Percentiles rank a stretch among this genome's conserved stretches.
These are phyloP conservation scores for Eumerus sabulonum DNA, from an alignment of 2,888 invertebrate species.

Conservation along the genomic window DNA sequence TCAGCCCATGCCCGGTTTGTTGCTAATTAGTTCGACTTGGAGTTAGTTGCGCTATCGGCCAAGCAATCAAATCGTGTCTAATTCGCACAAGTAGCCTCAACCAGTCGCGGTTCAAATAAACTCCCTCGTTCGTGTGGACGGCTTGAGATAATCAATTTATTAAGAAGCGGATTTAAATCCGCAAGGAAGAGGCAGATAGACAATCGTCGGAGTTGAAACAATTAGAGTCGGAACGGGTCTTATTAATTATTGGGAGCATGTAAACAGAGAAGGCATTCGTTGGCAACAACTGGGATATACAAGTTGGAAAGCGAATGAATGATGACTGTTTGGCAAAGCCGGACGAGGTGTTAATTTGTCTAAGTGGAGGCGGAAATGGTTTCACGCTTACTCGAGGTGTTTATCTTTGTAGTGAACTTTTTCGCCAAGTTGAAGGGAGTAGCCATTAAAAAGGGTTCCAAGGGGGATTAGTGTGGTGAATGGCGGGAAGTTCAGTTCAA, in stretches of 20 bases:
- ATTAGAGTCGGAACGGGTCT: constrained; percentile 41
- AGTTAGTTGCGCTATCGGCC: constrained; percentile 38
- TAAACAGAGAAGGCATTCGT: constrained; percentile 24
- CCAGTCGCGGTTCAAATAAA: constrained; percentile 3
- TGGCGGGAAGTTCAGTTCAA: no score
- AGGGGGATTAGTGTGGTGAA: no score
- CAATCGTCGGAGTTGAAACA: constrained; percentile 43
- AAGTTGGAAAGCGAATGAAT: no score
- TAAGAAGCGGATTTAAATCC: constrained; percentile 40
- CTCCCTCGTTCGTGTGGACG: constrained; percentile 43
- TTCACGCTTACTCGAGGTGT: constrained; percentile 1
- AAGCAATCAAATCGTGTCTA: constrained; percentile 44
- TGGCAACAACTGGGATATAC: not conserved
- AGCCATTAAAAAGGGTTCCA: no score
- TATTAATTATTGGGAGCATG: constrained; percentile 44
- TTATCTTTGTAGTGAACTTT: constrained; percentile 8
- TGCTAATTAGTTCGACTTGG: constrained; percentile 52
- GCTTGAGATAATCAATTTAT: constrained; percentile 60
- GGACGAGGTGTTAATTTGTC: constrained; percentile 47
- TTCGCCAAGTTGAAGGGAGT: not conserved
- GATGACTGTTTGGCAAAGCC: constrained; percentile 2
- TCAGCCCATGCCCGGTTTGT: constrained; percentile 3
- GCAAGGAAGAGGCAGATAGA: constrained; percentile 16
- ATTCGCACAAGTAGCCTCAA: constrained; percentile 32
- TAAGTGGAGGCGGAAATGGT: constrained; percentile 47